Percentiles rank a stretch among this genome's conserved stretches.
Evolutionary conservation across 2,888 invertebrate species (phyloP).

Genomic region (Bibio marci): DNA sequence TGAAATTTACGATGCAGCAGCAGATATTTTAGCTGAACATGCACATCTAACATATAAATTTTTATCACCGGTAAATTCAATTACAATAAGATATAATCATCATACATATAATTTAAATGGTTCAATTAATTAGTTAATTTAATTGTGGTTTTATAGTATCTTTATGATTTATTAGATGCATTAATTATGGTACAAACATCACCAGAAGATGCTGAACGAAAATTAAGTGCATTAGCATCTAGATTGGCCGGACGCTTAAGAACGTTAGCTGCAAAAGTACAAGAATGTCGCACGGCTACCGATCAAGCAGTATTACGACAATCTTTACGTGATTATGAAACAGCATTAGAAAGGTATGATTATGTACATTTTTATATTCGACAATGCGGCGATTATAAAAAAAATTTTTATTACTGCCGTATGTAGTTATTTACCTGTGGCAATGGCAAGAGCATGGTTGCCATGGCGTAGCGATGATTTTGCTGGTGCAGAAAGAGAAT

Average conservation of each 20-base stretch:
- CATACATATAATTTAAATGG: neutral
- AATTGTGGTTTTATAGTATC: constrained; percentile 38
- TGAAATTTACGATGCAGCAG: constrained; percentile 93
- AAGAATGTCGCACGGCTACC: constrained; percentile 75
- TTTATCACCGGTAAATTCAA: constrained; percentile 54
- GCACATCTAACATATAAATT: constrained; percentile 92
- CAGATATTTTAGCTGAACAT: constrained; percentile 94
- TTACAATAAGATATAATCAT: neutral
- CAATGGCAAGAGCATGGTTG: constrained; percentile 99
- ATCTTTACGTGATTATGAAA: constrained; percentile 83
- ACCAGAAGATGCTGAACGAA: constrained; percentile 87
- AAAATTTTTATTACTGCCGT: constrained; percentile 13
- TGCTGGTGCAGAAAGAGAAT: constrained; percentile 88
- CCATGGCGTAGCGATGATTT: constrained; percentile 97
- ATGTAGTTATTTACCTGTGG: constrained; percentile 75
- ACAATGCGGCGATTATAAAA: neutral
- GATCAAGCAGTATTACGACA: constrained; percentile 80
- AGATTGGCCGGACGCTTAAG: constrained; percentile 78
- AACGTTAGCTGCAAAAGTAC: constrained; percentile 85
- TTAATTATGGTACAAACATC: constrained; percentile 94
- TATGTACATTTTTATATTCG: neutral
- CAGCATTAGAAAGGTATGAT: constrained; percentile 50
- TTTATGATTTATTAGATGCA: constrained; percentile 92
- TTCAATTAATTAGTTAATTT: neutral
- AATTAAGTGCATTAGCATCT: constrained; percentile 85